Base-by-base conservation (phyloP, 2,797 vertebrate species). In the Acipenser ruthenus region DNA sequence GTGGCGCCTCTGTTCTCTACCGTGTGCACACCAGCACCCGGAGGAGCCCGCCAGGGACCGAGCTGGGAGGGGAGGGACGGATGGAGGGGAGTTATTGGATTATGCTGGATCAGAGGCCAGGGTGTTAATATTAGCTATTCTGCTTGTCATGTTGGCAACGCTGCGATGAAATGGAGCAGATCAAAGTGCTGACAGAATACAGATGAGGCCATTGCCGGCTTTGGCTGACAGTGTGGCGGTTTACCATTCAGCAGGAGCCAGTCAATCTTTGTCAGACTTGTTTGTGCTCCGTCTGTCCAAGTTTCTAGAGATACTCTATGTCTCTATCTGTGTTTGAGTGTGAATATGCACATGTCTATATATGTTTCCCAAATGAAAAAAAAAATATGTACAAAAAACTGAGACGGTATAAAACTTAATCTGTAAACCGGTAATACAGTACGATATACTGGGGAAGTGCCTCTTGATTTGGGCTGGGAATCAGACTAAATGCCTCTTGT, bases 101-200 rank as follows among this genome's bases (percentile, higher is more conserved):
- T 55, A 72, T 64, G 64, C 71, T 62, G 67, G 64, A 79, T 74
- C 74, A 70, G 80, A 75, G 75, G 70, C 73, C 74, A 78, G 71
- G 77, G 82, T 82, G 86, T 89, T 88, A 89, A 90, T 91, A 87
- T 91, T 91, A 89, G 85, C 87, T 83, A 82, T 89, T 88, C 88
- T 81, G 84, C 84, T 89, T 86, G 87, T 89, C 87, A 83, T 81
- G 74, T 82, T 80, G 78, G 84, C 78, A 65, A 83, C 80, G 77
- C 80, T 69, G 62, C 77, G 76, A 78, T 66, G 37, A 37, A 37
- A 37, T 37, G 73, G 79, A 78, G 78, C 82, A 78, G 84, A 78
- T 86, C 77, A 77, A 75, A 74, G 74, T 72, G 80, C 73, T 75
- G 68, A 76, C 73, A 70, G 86, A 88, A 88, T 90, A 88, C 86